Conservation (phyloP, 2,888 invertebrate species). For the Drosophila phalerata region DNA sequence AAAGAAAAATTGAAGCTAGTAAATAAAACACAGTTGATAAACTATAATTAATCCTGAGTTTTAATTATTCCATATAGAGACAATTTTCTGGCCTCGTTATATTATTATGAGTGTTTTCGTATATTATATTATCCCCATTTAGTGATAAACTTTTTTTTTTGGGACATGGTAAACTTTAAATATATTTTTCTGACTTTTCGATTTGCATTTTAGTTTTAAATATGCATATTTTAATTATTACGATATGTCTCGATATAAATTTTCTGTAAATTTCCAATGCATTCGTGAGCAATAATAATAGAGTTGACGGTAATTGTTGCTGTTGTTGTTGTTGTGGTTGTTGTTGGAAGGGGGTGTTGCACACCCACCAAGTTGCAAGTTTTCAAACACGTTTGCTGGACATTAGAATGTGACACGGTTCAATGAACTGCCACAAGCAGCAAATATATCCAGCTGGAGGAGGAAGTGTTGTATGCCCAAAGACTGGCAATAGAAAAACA, state of each 20-base stretch:
- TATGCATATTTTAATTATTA: slow-evolving; percentile 17
- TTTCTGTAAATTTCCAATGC: slow-evolving; percentile 50
- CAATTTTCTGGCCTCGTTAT: too few relatives aligned
- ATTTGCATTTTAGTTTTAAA: slow-evolving; percentile 20
- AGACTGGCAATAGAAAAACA: slow-evolving; percentile 75
- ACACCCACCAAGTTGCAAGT: slow-evolving; percentile 54
- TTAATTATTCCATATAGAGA: not conserved
- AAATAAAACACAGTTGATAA: too few relatives aligned
- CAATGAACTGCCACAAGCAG: slow-evolving; percentile 60
- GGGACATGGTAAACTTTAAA: not conserved
- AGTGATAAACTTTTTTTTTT: not conserved
- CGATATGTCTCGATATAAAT: slow-evolving; percentile 23
- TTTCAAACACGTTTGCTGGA: slow-evolving; percentile 73
- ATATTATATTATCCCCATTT: not conserved
- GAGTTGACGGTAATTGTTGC: slow-evolving; percentile 25
- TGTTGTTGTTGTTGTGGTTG: slow-evolving; percentile 9
- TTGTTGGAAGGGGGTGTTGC: slow-evolving; percentile 12
- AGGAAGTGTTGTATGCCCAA: slow-evolving; percentile 68
- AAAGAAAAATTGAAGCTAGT: too few relatives aligned
- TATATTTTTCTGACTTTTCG: not conserved
- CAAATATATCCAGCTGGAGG: slow-evolving; percentile 56
- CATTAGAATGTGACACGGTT: slow-evolving; percentile 71
- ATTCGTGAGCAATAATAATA: slow-evolving; percentile 43
- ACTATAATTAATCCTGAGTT: too few relatives aligned
- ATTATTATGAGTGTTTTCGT: not conserved